Evolutionary conservation across 2,888 invertebrate species (phyloP), one percentile per base, ranked within the genome.

Genomic region (Fissipunctia ypsillon): DNA sequence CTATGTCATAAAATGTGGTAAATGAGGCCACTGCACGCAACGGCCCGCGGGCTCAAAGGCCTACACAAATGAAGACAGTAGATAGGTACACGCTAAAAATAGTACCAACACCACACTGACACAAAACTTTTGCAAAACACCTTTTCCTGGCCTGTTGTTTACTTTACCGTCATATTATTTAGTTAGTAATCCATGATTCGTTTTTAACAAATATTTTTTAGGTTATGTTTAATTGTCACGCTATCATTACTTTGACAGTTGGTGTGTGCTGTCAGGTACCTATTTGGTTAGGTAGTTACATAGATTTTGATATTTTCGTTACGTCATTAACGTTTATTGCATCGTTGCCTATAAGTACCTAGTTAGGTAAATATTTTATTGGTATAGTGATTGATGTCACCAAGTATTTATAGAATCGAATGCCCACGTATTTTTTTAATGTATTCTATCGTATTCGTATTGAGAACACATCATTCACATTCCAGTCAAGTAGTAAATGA

Each of bases 1-100:
- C 91, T 91, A 87, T 92, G 92, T 95, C 95, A 95, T 95, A 95
- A 95, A 95, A 94, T 94, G 93, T 92, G 90, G 88, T 90, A 91
- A 95, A 95, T 90, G 95, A 93, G 92, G 89, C 81, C 88, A 83
- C 81, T 87, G 85, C 95, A 96, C 95, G 96, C 95, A 91, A 94
- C 88, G 76, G 67, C 83, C 79, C 81, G 82, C 85, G 84, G 78
- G 69, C 76, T 78, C 70, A 77, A 78, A 76, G 80, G 75, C 85
- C 81, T 81, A 82, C 83, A 88, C 85, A 90, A 91, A 92, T 90
- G 89, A 90, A 93, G 89, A 90, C 90, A 84, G 87, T 78, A 52
- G 50, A 52, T 78, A 70, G 50, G 74, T 85, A 86, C 85, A 78
- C 75, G 86, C 90, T 91, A 91, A 92, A 92, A 91, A 92, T 92